Evolutionary conservation across 2,888 invertebrate genomes (phyloP).

Genomic region (Nephrotoma flavescens): DNA sequence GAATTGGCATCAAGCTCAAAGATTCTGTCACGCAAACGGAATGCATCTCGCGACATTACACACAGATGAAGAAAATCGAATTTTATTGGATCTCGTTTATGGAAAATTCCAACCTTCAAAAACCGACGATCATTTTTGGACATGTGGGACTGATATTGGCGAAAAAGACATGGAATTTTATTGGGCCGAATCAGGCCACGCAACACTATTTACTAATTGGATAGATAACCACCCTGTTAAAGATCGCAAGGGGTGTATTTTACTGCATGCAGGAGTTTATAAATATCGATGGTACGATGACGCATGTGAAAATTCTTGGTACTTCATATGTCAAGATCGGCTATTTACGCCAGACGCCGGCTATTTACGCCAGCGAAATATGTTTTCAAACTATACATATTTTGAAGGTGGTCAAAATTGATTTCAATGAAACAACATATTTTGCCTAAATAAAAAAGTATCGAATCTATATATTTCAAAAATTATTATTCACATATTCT

Average conservation of each 20-base stretch:
- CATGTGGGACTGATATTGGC: not conserved
- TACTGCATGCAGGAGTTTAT: not conserved
- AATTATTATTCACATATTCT: no score
- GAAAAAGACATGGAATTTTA: not conserved
- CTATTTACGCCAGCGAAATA: not conserved
- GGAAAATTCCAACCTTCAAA: not conserved
- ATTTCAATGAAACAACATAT: no score
- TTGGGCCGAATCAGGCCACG: not conserved
- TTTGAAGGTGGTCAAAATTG: not conserved
- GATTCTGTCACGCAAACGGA: not conserved
- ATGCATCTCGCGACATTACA: not conserved
- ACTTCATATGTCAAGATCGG: not conserved
- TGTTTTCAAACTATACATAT: not conserved
- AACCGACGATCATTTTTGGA: not conserved
- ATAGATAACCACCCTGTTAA: not conserved
- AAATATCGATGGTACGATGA: not conserved
- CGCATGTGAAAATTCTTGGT: not conserved
- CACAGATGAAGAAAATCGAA: not conserved
- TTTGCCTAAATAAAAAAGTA: no score
- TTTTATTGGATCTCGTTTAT: not conserved
- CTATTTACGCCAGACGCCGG: not conserved
- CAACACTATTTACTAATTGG: not conserved
- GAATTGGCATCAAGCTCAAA: not conserved
- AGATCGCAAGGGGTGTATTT: not conserved
- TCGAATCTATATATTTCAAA: no score